Base-by-base conservation (phyloP, 2,888 invertebrate genomes). In the Limnephilus auricula region DNA sequence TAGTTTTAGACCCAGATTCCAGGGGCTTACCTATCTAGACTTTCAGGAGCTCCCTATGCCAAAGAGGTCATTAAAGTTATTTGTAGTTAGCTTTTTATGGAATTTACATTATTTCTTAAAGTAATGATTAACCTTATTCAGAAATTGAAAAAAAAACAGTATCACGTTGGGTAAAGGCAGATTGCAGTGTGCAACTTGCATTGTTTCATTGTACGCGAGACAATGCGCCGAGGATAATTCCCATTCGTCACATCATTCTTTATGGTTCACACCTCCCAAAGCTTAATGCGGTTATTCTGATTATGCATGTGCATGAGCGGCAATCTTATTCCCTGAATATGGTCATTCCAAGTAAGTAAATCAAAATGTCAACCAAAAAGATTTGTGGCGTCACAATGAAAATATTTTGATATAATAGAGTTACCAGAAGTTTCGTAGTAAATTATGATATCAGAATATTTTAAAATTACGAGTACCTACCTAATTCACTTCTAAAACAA, bases 161-260 rank as follows among this genome's bases (percentile, higher is more conserved):
- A 84, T 40, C 32, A n/a, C 15, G 84, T 37, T 32, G 12, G 45
- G 40, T 37, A 25, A 18, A 34, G 10, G 30, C 40, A 18, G 50
- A 18, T 13, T 25, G 50, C 50, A 65, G 5, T 65, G 50, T 6
- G 50, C 50, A 65, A 25, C 13, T 4, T 37, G 65, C 65, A 65
- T 87, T 87, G 65, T 65, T 87, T 87, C 87, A 87, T 87, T 87
- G 87, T 87, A 30, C 31, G 10, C 65, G 30, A 34, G 65, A 87
- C 87, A 87, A 87, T 87, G 65, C 65, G 34, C 50, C 31, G 65
- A 30, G 87, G 31, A 87, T 87, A 87, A 87, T 87, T 50, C 13
- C 12, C 30, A 87, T 87, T 87, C 87, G 87, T 87, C 87, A 50
- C 87, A 87, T 65, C 87, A 87, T 65, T 31, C 31, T 87, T 87